Evolutionary conservation across 2,888 invertebrate genomes (phyloP), one percentile per base, ranked within the genome.

Genomic region (Harpalus rubripes): DNA sequence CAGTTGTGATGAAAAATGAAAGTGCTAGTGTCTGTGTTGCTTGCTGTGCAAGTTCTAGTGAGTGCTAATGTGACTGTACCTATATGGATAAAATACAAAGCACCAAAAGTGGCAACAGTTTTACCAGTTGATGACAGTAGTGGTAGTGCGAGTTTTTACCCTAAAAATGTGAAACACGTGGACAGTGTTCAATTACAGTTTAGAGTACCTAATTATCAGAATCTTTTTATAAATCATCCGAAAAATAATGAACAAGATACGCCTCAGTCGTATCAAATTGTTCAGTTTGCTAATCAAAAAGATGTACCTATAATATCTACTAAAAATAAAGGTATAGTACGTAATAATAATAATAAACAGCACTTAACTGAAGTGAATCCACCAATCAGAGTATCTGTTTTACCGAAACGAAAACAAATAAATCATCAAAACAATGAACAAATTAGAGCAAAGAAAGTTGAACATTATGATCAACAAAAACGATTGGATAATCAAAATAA

Each of bases 21-120:
- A 56, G 72, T 74, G 72, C 15, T 74, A 15, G 39, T 59, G 44
- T 52, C 15, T 22, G 41, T 59, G 72, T 72, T 6, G 52, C 18
- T 68, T 41, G 58, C 15, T 18, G n/a, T 82, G 16, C 59, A 76
- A 59, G 32, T 76, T n/a, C 26, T 26, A 52, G 68, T 65, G 68
- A 65, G 22, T 52, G 16, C 63, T n/a, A 32, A 32, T 32, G 76
- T 85, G 32, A 85, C 85, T 1, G 85, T 85, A 3, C 85, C 85
- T n/a, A 16, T 10, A 68, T 78, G 63, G 26, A 26, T 12, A 8
- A 32, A 39, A 26, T 68, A 39, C 68, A 7, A 26, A 26, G 12
- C 16, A 26, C 41, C 68, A 6, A 7, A 7, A 39, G 68, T 72
- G 15, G 7, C 39, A n/a, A 72, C 68, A 15, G 15, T 39, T 26